These are phyloP conservation scores for Phyllostomus hastatus DNA, from an alignment of 2,113 vertebrate species.

Conservation along the genomic window DNA sequence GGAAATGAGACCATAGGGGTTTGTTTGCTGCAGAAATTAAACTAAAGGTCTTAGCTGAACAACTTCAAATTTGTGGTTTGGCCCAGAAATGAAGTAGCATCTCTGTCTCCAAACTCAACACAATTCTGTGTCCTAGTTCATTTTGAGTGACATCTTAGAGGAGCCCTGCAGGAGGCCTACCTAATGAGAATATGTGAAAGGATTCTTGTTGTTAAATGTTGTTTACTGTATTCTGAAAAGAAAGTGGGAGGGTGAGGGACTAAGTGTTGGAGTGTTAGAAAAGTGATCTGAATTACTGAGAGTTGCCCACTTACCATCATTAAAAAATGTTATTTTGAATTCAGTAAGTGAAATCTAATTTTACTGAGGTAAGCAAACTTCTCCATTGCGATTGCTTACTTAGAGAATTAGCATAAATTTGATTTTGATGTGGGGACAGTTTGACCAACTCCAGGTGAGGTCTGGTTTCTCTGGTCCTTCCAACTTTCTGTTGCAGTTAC, in stretches of 20 bases:
- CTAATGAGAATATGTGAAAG: constrained; percentile 15
- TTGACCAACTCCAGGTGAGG: not conserved
- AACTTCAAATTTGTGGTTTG: constrained; percentile 46
- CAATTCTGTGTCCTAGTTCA: not conserved
- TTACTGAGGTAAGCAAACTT: not conserved
- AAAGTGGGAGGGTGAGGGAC: not conserved
- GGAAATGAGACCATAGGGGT: not conserved
- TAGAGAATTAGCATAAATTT: not conserved
- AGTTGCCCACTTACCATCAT: not conserved
- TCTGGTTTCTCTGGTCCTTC: not conserved
- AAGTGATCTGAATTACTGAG: not conserved
- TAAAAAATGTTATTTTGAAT: constrained; percentile 42
- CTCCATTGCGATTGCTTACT: not conserved
- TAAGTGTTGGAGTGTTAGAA: not conserved
- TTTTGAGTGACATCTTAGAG: not conserved
- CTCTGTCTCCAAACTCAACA: constrained; percentile 11
- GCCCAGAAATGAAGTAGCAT: not conserved
- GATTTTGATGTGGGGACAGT: not conserved
- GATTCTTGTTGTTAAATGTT: not conserved
- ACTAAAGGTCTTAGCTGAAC: not conserved
- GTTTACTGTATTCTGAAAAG: constrained; percentile 19
- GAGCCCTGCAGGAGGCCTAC: not conserved
- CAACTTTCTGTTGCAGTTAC: not conserved
- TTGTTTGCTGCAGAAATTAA: constrained; percentile 26
- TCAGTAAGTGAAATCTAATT: constrained; percentile 7